phyloP scores from a whole-genome alignment of 2,888 invertebrate genomes.

The Cryptus armator region DNA sequence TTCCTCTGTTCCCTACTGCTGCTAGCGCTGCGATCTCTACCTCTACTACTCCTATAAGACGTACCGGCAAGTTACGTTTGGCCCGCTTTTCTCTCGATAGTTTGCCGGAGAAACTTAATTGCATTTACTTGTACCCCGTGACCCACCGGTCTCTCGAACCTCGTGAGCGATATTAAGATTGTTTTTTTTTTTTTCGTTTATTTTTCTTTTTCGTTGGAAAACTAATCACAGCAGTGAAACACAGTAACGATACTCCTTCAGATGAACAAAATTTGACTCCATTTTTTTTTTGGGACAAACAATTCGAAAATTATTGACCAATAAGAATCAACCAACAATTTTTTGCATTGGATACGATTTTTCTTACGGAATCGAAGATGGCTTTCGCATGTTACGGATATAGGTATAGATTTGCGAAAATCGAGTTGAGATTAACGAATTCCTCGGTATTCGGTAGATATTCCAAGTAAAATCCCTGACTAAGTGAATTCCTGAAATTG shows the following conservation, averaged over 20 bases:
- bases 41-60: slow-evolving; percentile 25
- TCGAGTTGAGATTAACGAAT: slow-evolving; percentile 70
- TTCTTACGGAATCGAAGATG: neutral
- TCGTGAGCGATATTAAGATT: slow-evolving; percentile 57
- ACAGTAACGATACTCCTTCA: neutral
- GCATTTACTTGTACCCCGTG: slow-evolving; percentile 60
- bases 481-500: slow-evolving; percentile 69
- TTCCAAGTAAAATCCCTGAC: slow-evolving; percentile 68
- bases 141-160: slow-evolving; percentile 31
- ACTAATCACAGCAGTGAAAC: slow-evolving; percentile 36
- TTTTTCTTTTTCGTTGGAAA: slow-evolving; percentile 53
- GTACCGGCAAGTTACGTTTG: slow-evolving; percentile 52
- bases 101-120: slow-evolving; percentile 56
- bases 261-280: neutral
- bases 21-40: slow-evolving; percentile 5
- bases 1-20: neutral
- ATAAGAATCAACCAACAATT: neutral
- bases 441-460: slow-evolving; percentile 61
- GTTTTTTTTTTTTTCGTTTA: neutral
- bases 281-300: neutral
- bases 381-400: neutral
- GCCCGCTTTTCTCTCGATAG: slow-evolving; percentile 25
- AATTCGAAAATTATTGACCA: neutral
- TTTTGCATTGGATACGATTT: neutral
- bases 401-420: slow-evolving; percentile 29